Conservation (phyloP, 2,888 invertebrate genomes). For the Epirrhoe alternata region DNA sequence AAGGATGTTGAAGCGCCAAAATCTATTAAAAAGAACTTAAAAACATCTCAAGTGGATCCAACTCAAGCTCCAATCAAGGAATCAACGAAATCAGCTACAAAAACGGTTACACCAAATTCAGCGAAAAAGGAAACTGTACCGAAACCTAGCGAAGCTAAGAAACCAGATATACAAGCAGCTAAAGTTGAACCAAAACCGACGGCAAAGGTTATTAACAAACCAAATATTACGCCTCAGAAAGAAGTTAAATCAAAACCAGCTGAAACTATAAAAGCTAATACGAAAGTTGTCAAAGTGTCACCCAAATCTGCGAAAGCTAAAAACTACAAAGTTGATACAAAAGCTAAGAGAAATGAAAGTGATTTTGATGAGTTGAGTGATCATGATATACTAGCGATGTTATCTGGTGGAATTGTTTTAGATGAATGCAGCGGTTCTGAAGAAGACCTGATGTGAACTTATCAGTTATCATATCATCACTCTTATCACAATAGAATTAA, state of each 20-base stretch:
- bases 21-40: slow-evolving; percentile 17
- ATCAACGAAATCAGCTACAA: neutral
- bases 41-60: slow-evolving; percentile 8
- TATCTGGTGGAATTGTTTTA: slow-evolving; percentile 69
- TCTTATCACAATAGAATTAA: neutral
- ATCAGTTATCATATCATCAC: too few species aligned
- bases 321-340: slow-evolving; percentile 10
- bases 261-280: slow-evolving; percentile 5
- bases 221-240: slow-evolving; percentile 6
- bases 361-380: slow-evolving; percentile 71
- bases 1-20: slow-evolving; percentile 14
- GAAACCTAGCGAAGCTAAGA: slow-evolving; percentile 10
- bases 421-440: slow-evolving; percentile 75
- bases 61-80: slow-evolving; percentile 6
- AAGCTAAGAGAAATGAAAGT: slow-evolving; percentile 37
- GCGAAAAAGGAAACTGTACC: slow-evolving; percentile 4
- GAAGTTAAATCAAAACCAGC: slow-evolving; percentile 10
- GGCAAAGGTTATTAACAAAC: slow-evolving; percentile 16
- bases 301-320: slow-evolving; percentile 6
- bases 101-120: neutral
- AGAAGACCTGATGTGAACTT: slow-evolving; percentile 49
- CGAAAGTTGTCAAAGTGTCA: slow-evolving; percentile 7
- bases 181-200: slow-evolving; percentile 13
- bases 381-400: slow-evolving; percentile 68
- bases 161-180: slow-evolving; percentile 12